Conservation (phyloP, 1,140 invertebrate species). For the Sinonovacula constricta region DNA sequence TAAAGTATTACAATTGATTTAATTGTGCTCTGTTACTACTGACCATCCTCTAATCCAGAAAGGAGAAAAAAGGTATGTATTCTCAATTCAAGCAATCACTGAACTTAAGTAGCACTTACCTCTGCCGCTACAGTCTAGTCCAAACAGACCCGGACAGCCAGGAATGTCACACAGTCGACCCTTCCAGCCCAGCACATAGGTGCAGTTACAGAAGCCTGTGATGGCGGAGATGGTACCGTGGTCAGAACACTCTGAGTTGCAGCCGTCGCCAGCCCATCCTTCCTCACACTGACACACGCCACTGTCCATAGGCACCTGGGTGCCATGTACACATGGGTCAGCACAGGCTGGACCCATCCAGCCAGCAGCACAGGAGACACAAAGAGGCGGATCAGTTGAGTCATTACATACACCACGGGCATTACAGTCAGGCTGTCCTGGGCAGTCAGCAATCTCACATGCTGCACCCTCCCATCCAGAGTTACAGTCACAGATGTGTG, state of each 20-base stretch:
- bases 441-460: slow-evolving; percentile 70
- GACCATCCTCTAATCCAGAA: background rate
- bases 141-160: slow-evolving; percentile 68
- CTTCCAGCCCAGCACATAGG: slow-evolving; percentile 69
- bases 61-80: too few species aligned
- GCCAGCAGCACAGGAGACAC: slow-evolving; percentile 60
- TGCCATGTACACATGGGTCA: slow-evolving; percentile 68
- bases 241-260: slow-evolving; percentile 70
- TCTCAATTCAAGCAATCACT: slow-evolving; percentile 65
- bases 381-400: slow-evolving; percentile 61
- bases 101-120: slow-evolving; percentile 53
- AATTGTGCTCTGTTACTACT: background rate
- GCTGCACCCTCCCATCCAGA: slow-evolving; percentile 67
- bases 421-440: slow-evolving; percentile 68
- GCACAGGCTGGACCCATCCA: slow-evolving; percentile 71
- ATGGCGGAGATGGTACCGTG: slow-evolving; percentile 58
- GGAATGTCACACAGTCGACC: slow-evolving; percentile 69
- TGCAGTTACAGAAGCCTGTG: slow-evolving; percentile 62
- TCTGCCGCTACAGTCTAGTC: slow-evolving; percentile 67
- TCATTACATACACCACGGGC: slow-evolving; percentile 59
- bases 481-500: slow-evolving; percentile 59
- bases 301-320: slow-evolving; percentile 60
- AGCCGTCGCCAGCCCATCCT: slow-evolving; percentile 70
- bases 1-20: too few species aligned
- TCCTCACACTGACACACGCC: slow-evolving; percentile 64